A percentile compares a stretch with the other conserved stretches of the same genome.
Evolutionary conservation across 2,797 vertebrate genomes (phyloP).

Genomic region (Macropus fuliginosus): DNA sequence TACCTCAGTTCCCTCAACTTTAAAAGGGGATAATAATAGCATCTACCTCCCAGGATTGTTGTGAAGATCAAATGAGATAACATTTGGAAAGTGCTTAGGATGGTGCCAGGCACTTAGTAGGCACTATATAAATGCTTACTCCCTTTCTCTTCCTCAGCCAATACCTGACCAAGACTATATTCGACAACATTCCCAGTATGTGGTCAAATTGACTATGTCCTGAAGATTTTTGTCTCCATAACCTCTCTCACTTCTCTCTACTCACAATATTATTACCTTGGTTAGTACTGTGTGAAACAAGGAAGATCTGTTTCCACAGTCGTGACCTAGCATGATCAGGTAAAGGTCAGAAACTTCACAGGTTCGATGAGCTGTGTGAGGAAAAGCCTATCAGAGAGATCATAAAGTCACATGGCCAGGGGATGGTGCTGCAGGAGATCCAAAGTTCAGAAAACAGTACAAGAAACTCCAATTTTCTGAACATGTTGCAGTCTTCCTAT

Average conservation of each 20-base stretch:
- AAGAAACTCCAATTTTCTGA: no score
- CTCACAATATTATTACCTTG: background rate
- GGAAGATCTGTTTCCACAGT: no score
- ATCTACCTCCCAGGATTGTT: background rate
- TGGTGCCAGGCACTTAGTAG: background rate
- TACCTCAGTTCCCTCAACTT: background rate
- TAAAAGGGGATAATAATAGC: no score
- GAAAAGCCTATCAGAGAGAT: no score
- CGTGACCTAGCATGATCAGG: no score
- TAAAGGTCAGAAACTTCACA: no score
- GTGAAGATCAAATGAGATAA: background rate
- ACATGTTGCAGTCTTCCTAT: no score
- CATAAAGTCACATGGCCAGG: no score
- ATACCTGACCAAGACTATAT: background rate
- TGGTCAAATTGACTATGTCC: background rate
- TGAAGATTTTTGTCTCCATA: background rate
- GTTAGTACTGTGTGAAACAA: background rate
- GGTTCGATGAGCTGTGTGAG: no score
- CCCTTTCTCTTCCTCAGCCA: background rate
- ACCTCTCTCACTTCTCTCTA: background rate
- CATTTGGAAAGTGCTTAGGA: background rate
- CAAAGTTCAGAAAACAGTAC: no score
- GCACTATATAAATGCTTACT: background rate
- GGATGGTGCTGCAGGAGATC: no score
- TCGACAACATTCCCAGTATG: background rate